Conservation (phyloP, 2,888 invertebrate species). For the Ochropacha duplaris region DNA sequence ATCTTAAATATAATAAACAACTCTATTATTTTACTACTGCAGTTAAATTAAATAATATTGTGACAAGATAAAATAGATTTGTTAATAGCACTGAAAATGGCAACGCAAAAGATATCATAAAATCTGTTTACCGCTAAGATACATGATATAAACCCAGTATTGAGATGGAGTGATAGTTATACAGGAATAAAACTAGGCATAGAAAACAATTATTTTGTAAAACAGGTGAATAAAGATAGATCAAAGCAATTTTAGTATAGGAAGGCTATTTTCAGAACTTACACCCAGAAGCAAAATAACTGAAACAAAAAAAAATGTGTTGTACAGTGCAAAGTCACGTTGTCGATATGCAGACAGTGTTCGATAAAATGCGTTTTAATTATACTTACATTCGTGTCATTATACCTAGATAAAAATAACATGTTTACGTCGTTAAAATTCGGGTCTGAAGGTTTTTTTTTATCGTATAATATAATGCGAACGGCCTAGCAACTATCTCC, state of each 20-base stretch:
- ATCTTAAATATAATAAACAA: background rate
- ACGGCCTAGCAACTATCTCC: constrained; percentile 11
- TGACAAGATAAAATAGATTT: background rate
- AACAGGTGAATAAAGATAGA: no score
- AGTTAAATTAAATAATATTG: background rate
- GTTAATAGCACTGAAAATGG: background rate
- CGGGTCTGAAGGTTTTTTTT: background rate
- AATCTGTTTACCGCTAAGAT: background rate
- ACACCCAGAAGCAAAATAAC: no score
- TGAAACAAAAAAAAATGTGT: background rate
- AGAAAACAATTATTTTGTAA: no score
- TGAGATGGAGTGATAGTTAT: background rate
- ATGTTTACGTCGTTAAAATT: background rate
- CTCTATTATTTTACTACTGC: background rate
- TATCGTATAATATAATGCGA: background rate
- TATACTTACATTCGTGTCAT: background rate
- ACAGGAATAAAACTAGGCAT: background rate
- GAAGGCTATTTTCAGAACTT: no score
- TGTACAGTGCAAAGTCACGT: background rate
- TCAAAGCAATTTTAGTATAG: no score
- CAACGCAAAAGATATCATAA: background rate
- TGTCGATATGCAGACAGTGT: background rate
- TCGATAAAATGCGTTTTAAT: background rate
- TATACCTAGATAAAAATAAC: background rate
- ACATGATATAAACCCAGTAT: no score